Evolutionary conservation across 2,113 vertebrate genomes (phyloP).

Genomic region (Columbina picui): DNA sequence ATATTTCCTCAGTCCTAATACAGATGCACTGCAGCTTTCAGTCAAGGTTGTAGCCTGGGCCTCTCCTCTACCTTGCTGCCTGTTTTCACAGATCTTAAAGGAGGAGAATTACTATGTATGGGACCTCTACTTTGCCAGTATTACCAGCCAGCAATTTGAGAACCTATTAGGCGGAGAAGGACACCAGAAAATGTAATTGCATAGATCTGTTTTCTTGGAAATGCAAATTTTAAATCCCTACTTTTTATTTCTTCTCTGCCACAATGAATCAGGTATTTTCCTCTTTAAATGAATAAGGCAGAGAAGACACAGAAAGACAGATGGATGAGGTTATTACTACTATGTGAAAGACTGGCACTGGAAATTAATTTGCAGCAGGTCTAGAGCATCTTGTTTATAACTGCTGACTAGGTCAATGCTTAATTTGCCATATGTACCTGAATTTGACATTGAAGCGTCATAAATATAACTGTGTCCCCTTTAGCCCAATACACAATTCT

Average conservation of each 20-base stretch:
- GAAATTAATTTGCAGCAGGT: not conserved
- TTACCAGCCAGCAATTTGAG: not conserved
- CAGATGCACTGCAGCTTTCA: not conserved
- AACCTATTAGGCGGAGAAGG: not conserved
- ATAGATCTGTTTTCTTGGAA: not conserved
- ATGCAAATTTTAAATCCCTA: not conserved
- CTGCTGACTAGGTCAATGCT: not conserved
- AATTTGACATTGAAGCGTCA: not conserved
- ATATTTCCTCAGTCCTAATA: not conserved
- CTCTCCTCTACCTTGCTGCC: not conserved
- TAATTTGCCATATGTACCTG: not conserved
- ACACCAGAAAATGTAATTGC: not conserved
- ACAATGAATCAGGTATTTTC: not conserved
- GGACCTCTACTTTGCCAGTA: not conserved
- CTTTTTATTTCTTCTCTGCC: not conserved
- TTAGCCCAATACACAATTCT: accelerated
- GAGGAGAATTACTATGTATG: not conserved
- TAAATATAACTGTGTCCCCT: not conserved
- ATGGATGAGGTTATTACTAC: not conserved
- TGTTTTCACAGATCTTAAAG: not conserved
- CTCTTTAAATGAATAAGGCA: not conserved
- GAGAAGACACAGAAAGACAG: not conserved
- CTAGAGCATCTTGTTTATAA: not conserved
- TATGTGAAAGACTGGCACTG: not conserved
- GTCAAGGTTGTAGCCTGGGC: not conserved